Base-by-base conservation (phyloP, 2,888 invertebrate species). In the Bedellia somnulentella region DNA sequence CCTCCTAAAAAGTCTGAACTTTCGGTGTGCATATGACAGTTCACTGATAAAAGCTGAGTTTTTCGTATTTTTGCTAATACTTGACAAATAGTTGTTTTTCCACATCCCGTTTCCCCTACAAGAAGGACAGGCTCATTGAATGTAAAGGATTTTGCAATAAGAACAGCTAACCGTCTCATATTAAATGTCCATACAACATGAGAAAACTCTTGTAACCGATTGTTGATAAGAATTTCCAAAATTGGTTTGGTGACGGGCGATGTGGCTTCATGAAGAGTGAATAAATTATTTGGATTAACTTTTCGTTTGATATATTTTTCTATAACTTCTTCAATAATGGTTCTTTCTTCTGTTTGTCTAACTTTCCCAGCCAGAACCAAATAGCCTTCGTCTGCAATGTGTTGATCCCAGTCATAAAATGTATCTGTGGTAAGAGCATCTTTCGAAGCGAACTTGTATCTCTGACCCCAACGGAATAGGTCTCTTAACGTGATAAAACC, bases 21-120 rank as follows among this genome's bases (percentile, higher is more conserved):
- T 63, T 99, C 99, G 1, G 97, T 95, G 51, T 99, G 93, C 88
- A 98, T 93, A 51, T 99, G 99, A 63, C 99, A 99, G 63, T 98
- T 99, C 2, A 98, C 84, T 22, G 90, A 85, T 31, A 86, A 78
- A 22, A 98, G 71, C 31, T 82, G 63, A 31, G 83, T 83, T 1
- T 75, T 59, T 36, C 79, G 81, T 30, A 89, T 73, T 15, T 82
- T 79, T 4, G 95, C 87, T 29, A 93, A 78, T 11, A 96, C 75
- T 70, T 98, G 93, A 45, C 95, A 96, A 3, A 97, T 82, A 0
- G 96, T 96, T 0, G 98, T 98, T 77, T 98, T 98, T 1, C 98
- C 98, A 52, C 96, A 93, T 0, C 96, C 99, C 1, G 99, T 99
- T 52, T 97, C 96, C 6, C 99, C 99, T 1, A 99, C 94, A 24